Evolutionary conservation across 2,888 invertebrate species (phyloP).

Genomic region (Malthinus seriepunctatus): DNA sequence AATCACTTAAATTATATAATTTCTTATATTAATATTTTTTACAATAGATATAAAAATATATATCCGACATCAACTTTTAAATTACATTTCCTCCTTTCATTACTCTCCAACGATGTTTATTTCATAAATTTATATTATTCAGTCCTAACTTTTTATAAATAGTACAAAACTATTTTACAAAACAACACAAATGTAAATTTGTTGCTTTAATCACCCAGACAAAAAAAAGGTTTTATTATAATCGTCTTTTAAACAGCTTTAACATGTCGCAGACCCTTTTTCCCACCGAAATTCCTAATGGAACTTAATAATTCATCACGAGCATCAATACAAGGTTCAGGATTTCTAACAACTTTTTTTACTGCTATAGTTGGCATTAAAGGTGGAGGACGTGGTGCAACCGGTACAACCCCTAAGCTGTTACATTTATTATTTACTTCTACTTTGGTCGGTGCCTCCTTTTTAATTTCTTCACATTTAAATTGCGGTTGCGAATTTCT

Average conservation of each 20-base stretch:
- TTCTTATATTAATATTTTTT: constrained; percentile 6
- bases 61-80: neutral
- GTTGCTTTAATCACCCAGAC: neutral
- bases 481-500: constrained; percentile 26
- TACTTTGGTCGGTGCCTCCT: constrained; percentile 15
- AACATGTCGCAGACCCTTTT: constrained; percentile 48
- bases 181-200: neutral
- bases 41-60: constrained; percentile 16
- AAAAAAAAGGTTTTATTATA: neutral
- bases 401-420: neutral
- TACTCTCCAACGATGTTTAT: neutral
- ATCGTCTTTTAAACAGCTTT: constrained; percentile 37
- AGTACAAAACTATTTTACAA: neutral
- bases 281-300: constrained; percentile 69
- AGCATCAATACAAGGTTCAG: constrained; percentile 56
- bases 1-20: constrained; percentile 1
- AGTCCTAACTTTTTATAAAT: neutral
- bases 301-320: constrained; percentile 70
- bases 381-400: constrained; percentile 49
- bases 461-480: constrained; percentile 8
- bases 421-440: neutral
- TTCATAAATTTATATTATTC: neutral
- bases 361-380: constrained; percentile 41
- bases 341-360: constrained; percentile 35
- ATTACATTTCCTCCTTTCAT: neutral